Evolutionary conservation across 2,888 invertebrate genomes (phyloP).

Genomic region (Heliconius aoede): DNA sequence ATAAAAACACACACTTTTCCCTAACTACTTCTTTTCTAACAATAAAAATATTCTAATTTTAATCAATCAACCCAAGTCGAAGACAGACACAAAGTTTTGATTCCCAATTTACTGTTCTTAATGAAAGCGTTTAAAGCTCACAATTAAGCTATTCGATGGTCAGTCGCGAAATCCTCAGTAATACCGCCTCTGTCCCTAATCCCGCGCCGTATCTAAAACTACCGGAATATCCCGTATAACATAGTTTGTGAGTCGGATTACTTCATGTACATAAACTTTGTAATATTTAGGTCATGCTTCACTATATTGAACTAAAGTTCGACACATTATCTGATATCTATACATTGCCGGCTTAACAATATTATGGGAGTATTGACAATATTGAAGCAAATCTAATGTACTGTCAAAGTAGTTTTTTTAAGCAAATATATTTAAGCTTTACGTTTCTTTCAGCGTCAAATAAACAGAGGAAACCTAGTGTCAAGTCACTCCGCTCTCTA

Average conservation of each 20-base stretch:
- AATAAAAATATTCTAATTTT: too few species aligned
- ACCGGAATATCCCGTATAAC: constrained; percentile 52
- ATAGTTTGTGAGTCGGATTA: constrained; percentile 53
- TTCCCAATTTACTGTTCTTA: constrained; percentile 36
- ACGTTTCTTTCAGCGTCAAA: background rate
- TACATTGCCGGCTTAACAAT: background rate
- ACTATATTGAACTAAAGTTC: constrained; percentile 22
- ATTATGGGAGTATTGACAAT: background rate
- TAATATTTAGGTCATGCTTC: constrained; percentile 41
- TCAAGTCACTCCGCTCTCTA: too few species aligned
- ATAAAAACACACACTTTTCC: background rate
- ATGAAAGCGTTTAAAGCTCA: constrained; percentile 58
- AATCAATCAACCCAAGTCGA: background rate
- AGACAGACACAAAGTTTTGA: constrained; percentile 6
- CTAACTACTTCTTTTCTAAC: too few species aligned
- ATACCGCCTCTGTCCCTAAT: constrained; percentile 54
- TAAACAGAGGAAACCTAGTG: too few species aligned
- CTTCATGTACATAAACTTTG: constrained; percentile 37
- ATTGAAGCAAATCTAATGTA: background rate
- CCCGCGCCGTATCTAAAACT: constrained; percentile 53
- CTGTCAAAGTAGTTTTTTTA: background rate
- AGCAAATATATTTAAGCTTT: background rate
- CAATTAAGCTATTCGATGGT: constrained; percentile 55
- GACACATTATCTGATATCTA: constrained; percentile 12
- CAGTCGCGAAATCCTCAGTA: constrained; percentile 52